Evolutionary conservation across 2,888 invertebrate genomes (phyloP), one percentile per base, ranked within the genome.

Genomic region (Margaritifera margaritifera): DNA sequence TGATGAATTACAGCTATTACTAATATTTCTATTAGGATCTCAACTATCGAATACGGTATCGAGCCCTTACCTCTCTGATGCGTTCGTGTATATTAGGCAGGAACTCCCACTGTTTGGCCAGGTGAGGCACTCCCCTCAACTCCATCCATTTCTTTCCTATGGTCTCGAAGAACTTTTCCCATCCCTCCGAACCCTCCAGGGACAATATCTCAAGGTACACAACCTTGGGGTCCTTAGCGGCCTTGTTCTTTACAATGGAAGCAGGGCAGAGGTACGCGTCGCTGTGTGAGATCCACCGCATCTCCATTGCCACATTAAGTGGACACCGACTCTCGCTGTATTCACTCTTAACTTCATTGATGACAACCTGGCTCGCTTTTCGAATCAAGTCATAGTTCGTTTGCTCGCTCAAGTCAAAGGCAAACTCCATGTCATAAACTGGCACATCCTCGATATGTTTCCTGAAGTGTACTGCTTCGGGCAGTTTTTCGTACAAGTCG

Each of bases 381-480:
- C 54, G 22, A 6, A 69, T 24, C 56, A 22, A 18, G 6, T 56
- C n/a, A 27, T 61, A 69, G 55, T 69, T 64, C 19, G 58, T 53
- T 1, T 61, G 8, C 42, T 42, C 11, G 42, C 42, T 51, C 6
- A 60, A 27, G 27, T 69, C 69, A 53, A 69, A 69, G n/a, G 64
- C 64, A 55, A 69, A 69, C 22, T 69, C 69, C 61, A 64, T 55
- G 19, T 64, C 64, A 24, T 56, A 31, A 1, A 69, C 64, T 0
- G 64, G 56, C 1, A 61, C 64, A 15, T n/a, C 25, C 31, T 64
- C 60, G 1, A 64, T 52, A 31, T 64, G 51, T 31, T 55, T 56
- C 53, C 68, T 68, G 61, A 42, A 68, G 51, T 68, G 68, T 20
- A 68, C 60, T 22, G 64, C 59, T n/a, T 68, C 55, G 19, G 68